A percentile compares a stretch with the other conserved stretches of the same genome.
phyloP scores from a whole-genome alignment of 1,140 invertebrate species.

The Zeugodacus cucurbitae region DNA sequence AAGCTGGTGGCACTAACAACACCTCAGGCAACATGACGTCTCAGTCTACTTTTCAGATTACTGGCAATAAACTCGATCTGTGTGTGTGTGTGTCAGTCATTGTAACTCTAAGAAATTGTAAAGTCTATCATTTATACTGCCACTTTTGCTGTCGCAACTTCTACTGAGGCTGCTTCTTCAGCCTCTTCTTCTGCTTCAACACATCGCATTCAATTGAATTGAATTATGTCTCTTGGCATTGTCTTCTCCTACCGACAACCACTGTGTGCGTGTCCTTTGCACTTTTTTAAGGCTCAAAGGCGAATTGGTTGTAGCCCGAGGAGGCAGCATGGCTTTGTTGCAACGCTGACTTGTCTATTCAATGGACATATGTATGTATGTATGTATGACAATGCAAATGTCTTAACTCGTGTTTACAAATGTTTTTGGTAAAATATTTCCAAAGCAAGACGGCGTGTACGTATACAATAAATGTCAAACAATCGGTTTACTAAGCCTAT shows the following conservation, averaged over 20 bases:
- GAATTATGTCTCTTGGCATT: neutral
- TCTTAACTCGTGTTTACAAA: constrained; percentile 60
- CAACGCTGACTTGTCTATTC: neutral
- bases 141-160: neutral
- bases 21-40: constrained; percentile 64
- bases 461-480: constrained; percentile 38
- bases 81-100: no score
- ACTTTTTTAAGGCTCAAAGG: neutral
- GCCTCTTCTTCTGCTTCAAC: neutral
- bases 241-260: constrained; percentile 4
- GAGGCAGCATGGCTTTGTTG: neutral
- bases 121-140: constrained; percentile 9
- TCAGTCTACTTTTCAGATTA: constrained; percentile 39
- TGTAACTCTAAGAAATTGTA: neutral
- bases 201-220: neutral
- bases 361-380: neutral
- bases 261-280: neutral
- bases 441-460: constrained; percentile 48
- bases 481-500: neutral
- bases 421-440: constrained; percentile 59
- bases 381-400: constrained; percentile 52
- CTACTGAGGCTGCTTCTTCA: neutral
- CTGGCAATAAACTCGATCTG: neutral
- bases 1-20: constrained; percentile 64
- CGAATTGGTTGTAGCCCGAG: neutral